Percentiles rank a stretch among this genome's conserved stretches.
Evolutionary conservation across 64 coral and sea anemone species (phyloP).

Genomic region (Pachyseris speciosa): DNA sequence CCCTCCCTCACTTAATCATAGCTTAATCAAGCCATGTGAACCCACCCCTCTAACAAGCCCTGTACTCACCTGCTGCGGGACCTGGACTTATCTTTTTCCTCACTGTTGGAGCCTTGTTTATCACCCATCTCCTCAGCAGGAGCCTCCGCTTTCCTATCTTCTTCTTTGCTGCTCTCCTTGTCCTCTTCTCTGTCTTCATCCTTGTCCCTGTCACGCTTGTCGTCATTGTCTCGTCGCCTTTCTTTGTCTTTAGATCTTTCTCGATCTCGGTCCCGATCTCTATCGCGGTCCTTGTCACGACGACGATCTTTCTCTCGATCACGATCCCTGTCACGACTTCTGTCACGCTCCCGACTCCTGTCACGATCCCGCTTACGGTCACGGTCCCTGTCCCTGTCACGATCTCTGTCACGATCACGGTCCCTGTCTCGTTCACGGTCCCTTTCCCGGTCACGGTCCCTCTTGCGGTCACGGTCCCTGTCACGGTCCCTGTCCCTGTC

Average conservation of each 20-base stretch:
- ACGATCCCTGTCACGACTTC: constrained; percentile 25
- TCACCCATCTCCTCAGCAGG: constrained; percentile 11
- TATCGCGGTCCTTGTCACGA: constrained; percentile 25
- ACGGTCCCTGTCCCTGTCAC: constrained; percentile 35
- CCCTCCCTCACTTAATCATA: not conserved
- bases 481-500: constrained; percentile 50
- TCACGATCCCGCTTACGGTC: constrained; percentile 57
- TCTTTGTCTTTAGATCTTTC: constrained; percentile 24
- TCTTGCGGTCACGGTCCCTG: constrained; percentile 54
- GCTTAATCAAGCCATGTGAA: not conserved
- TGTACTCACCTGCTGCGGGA: constrained; percentile 92
- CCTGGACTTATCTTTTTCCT: constrained; percentile 97
- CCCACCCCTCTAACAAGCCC: not conserved
- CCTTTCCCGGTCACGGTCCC: constrained; percentile 32
- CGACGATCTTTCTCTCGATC: constrained; percentile 3
- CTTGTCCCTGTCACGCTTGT: constrained; percentile 23
- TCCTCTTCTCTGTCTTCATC: not conserved
- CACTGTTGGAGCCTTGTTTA: constrained; percentile 1
- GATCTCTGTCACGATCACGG: constrained; percentile 38
- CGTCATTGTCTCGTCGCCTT: not conserved
- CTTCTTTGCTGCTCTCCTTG: constrained; percentile 1
- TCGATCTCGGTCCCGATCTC: constrained; percentile 31
- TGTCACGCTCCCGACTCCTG: constrained; percentile 3
- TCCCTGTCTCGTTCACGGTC: constrained; percentile 34
- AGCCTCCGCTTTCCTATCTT: not conserved